phyloP scores from a whole-genome alignment of 2,113 vertebrate species.

The Mobula hypostoma region DNA sequence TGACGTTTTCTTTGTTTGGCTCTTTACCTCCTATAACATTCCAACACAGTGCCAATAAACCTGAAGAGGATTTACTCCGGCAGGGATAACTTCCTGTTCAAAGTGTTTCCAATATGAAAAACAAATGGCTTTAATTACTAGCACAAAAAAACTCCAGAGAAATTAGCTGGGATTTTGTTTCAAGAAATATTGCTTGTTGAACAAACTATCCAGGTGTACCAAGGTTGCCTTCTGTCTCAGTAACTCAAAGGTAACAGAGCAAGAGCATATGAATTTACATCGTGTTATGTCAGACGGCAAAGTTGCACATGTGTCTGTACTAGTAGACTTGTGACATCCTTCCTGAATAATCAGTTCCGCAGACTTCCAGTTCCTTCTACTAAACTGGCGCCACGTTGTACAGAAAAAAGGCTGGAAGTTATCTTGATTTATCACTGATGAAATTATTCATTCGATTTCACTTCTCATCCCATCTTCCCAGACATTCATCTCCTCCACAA shows the following conservation, averaged over 20 bases:
- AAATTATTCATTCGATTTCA: not conserved
- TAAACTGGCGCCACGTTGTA: not conserved
- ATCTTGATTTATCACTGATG: not conserved
- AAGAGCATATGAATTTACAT: not conserved
- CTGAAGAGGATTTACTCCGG: slow-evolving; percentile 1
- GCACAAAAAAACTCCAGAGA: not conserved
- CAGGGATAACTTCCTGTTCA: not conserved
- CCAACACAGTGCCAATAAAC: slow-evolving; percentile 2
- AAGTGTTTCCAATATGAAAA: not conserved
- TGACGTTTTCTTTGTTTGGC: not conserved
- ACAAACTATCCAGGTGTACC: not conserved
- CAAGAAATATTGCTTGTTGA: not conserved
- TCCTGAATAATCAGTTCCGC: not conserved
- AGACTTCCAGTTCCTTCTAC: not conserved
- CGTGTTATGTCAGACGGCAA: not conserved
- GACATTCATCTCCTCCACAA: not conserved
- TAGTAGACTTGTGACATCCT: no score
- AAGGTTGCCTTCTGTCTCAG: not conserved
- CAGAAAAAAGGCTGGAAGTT: not conserved
- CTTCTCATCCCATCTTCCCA: not conserved
- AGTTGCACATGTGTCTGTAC: not conserved
- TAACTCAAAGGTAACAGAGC: not conserved
- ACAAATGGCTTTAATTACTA: not conserved
- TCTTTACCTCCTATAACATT: not conserved
- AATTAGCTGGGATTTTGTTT: slow-evolving; percentile 12